phyloP scores from a whole-genome alignment of 2,888 invertebrate species.

The Hyposoter didymator region DNA sequence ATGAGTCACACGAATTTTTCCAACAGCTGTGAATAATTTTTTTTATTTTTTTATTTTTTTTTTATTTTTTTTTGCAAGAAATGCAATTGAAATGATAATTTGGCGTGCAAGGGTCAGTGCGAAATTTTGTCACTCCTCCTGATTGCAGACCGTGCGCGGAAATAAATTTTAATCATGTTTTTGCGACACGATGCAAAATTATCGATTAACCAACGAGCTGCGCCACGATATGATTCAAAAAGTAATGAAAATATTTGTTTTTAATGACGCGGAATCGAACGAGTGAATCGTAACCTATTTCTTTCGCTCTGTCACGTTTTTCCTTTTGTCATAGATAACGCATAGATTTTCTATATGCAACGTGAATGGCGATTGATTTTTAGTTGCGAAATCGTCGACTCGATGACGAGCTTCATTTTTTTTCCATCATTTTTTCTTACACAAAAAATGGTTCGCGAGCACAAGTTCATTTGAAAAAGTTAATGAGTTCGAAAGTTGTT shows the following conservation, averaged over 20 bases:
- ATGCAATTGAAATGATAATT: neutral
- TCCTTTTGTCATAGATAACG: neutral
- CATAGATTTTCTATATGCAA: neutral
- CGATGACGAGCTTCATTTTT: too few species aligned
- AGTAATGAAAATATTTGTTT: neutral
- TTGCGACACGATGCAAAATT: neutral
- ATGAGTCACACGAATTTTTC: constrained; percentile 1
- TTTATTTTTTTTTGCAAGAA: neutral
- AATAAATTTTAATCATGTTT: neutral
- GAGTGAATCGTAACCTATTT: neutral
- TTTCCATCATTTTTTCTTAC: too few species aligned
- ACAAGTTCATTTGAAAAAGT: too few species aligned
- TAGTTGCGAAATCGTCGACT: neutral
- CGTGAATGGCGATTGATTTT: neutral
- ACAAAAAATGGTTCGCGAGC: too few species aligned
- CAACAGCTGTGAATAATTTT: neutral
- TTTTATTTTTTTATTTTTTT: neutral
- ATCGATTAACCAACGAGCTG: neutral
- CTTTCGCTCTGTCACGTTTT: neutral
- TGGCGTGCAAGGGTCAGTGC: neutral
- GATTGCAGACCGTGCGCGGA: neutral
- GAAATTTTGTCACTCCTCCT: neutral
- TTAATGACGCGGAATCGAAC: neutral
- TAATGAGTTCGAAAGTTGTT: neutral
- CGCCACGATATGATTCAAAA: constrained; percentile 1